These are phyloP conservation scores for Cetonia aurata DNA, from an alignment of 2,888 invertebrate genomes.

Conservation along the genomic window DNA sequence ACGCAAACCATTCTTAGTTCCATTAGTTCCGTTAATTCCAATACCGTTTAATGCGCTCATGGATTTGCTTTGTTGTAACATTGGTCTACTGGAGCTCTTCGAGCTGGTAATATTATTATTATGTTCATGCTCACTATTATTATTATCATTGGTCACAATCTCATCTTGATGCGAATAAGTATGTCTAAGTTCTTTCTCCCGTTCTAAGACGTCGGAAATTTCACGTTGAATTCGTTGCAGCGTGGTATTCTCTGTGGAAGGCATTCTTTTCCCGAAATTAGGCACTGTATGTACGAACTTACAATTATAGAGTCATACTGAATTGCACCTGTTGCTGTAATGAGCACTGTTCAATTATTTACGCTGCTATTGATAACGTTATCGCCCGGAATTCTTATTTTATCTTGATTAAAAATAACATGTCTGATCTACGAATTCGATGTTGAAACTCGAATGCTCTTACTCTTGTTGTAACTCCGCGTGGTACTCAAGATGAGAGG, in stretches of 20 bases:
- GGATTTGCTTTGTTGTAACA: constrained; percentile 40
- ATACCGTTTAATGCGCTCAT: constrained; percentile 28
- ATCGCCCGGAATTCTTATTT: constrained; percentile 36
- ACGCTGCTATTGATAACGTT: constrained; percentile 38
- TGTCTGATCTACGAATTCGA: constrained; percentile 24
- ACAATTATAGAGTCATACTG: constrained; percentile 42
- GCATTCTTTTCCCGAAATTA: constrained; percentile 47
- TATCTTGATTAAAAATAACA: constrained; percentile 40
- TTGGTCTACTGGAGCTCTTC: constrained; percentile 18
- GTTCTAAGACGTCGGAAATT: constrained; percentile 86
- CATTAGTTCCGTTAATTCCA: constrained; percentile 29
- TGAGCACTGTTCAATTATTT: constrained; percentile 38
- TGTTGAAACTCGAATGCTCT: constrained; percentile 3
- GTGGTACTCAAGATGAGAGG: constrained; percentile 17
- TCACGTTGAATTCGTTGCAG: constrained; percentile 88
- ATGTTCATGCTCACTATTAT: constrained; percentile 43
- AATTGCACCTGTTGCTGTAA: constrained; percentile 42
- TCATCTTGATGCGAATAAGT: constrained; percentile 36
- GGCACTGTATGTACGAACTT: constrained; percentile 35
- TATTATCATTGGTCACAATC: constrained; percentile 19
- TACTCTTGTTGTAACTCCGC: constrained; percentile 6
- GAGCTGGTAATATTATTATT: constrained; percentile 20
- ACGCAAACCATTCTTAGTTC: constrained; percentile 67
- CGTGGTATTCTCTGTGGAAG: constrained; percentile 72
- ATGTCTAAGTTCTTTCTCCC: constrained; percentile 80